Conservation (phyloP, 2,113 vertebrate genomes). For the Psophia crepitans region DNA sequence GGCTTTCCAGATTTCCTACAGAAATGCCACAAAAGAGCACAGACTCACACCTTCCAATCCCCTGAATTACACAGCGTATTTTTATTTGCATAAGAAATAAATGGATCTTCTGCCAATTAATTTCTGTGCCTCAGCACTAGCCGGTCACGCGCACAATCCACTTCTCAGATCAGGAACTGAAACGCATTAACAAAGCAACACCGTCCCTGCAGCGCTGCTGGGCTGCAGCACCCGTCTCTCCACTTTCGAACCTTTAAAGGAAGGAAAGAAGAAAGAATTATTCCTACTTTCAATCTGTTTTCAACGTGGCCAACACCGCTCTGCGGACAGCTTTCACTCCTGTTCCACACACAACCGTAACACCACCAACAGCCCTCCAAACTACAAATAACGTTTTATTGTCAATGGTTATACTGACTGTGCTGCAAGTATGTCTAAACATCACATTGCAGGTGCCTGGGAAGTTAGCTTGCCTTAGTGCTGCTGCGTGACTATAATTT, state of each 20-base stretch:
- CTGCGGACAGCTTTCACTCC: background rate
- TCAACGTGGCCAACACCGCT: background rate
- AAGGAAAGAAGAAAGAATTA: background rate
- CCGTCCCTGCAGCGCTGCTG: background rate
- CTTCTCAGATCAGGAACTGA: background rate
- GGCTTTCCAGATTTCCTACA: slow-evolving; percentile 25
- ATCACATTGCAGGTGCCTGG: background rate
- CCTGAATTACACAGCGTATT: background rate
- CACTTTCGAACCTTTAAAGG: slow-evolving; percentile 6
- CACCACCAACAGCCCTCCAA: background rate
- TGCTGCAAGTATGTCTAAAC: background rate
- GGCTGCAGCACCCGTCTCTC: background rate
- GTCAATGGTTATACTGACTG: accelerated
- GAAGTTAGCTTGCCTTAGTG: background rate
- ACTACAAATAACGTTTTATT: background rate
- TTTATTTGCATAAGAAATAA: background rate
- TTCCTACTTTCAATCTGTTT: background rate
- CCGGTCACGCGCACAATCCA: background rate
- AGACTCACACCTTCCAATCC: background rate
- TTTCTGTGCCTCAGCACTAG: background rate
- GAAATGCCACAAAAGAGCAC: slow-evolving; percentile 1
- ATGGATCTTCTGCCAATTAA: background rate
- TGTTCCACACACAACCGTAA: background rate
- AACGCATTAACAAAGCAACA: background rate
- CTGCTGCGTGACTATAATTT: background rate